Evolutionary conservation across 1,140 invertebrate species (phyloP).

Genomic region (Panonychus citri): DNA sequence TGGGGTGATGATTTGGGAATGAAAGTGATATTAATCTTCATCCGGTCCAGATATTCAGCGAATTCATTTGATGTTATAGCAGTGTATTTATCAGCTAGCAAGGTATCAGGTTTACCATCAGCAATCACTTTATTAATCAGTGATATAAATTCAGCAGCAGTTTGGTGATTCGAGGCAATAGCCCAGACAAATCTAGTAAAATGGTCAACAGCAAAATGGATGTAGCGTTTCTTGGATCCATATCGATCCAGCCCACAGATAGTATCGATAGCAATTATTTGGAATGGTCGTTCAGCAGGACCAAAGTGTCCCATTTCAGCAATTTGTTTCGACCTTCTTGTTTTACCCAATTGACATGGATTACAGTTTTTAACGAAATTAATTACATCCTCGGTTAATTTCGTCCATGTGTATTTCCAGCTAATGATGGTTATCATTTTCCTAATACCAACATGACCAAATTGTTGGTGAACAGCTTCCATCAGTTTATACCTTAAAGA

Average conservation of each 20-base stretch:
- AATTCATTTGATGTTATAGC: not conserved
- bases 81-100: constrained; percentile 3
- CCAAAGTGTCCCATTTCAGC: not conserved
- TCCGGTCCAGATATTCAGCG: not conserved
- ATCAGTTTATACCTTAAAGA: not conserved
- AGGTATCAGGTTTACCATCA: not conserved
- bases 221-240: not conserved
- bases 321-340: not conserved
- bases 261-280: constrained; percentile 7
- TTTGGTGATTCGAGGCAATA: not conserved
- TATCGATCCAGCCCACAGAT: not conserved
- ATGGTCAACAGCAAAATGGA: constrained; percentile 2
- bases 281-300: not conserved
- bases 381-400: not conserved
- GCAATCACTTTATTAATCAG: not conserved
- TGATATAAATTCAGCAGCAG: constrained; percentile 1
- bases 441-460: too few species aligned
- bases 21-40: not conserved
- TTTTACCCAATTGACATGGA: not conserved
- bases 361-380: not conserved
- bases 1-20: not conserved
- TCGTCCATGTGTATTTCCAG: not conserved
- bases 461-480: too few species aligned
- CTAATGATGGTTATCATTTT: too few species aligned
- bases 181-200: constrained; percentile 2